Percentiles rank a stretch among this genome's conserved stretches.
Conservation (phyloP, 37 sponge, comb jelly and placozoan genomes). For the Chondrosia reniformis region DNA sequence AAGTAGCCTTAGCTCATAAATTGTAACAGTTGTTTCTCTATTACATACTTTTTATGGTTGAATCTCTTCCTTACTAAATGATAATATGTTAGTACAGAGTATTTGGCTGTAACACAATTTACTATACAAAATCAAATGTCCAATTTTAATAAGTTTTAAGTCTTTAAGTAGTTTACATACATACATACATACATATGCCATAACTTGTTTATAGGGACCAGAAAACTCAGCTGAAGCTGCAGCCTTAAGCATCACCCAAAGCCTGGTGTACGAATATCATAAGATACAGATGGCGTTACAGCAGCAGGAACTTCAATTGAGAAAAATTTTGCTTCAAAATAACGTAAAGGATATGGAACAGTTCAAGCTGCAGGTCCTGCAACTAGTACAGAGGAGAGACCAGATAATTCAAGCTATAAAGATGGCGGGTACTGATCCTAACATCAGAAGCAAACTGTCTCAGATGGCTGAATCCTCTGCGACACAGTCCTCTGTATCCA, state of each 20-base stretch:
- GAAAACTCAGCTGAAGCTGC: conserved; percentile 16
- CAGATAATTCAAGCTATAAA: conserved; percentile 7
- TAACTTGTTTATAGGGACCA: neutral
- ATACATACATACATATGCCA: neutral
- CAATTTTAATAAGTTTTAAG: too few species aligned
- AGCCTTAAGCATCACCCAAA: conserved; percentile 10
- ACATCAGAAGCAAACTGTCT: neutral
- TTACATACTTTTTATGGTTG: too few species aligned
- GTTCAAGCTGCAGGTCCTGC: neutral
- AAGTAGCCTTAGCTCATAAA: too few species aligned
- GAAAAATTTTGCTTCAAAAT: neutral
- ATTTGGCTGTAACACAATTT: too few species aligned
- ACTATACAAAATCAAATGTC: too few species aligned
- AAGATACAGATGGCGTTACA: neutral
- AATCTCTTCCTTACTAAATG: too few species aligned
- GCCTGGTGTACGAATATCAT: conserved; percentile 2
- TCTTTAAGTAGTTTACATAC: neutral
- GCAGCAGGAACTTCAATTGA: neutral
- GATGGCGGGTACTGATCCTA: neutral
- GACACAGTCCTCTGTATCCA: too few species aligned
- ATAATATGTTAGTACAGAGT: too few species aligned
- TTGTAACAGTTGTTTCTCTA: too few species aligned
- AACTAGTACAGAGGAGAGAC: neutral
- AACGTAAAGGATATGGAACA: conserved; percentile 2
- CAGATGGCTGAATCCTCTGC: too few species aligned